Evolutionary conservation across 2,797 vertebrate species (phyloP), one percentile per base, ranked within the genome.

Genomic region (Gastrophryne carolinensis): DNA sequence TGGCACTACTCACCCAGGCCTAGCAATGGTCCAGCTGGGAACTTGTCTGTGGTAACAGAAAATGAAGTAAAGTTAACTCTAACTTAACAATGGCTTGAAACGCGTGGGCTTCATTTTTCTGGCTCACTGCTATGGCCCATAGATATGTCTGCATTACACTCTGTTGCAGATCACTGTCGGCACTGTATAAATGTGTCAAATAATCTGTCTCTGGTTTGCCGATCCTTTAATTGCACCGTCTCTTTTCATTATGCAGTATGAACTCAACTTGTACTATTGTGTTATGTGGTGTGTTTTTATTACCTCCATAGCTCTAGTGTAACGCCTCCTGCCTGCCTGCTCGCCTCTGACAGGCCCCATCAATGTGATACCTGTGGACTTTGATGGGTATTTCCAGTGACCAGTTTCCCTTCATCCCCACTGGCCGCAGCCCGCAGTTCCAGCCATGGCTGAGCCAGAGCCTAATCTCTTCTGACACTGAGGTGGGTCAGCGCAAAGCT

Each of bases 391-490:
- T 44, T 50, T 61, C 12, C 8, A 65, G 49, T 63, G 11, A 64
- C 66, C 50, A 47, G 39, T 56, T 50, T 63, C 5, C 67, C 58
- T 21, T 58, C 35, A 58, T 71, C 64, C 67, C 75, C 52, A 71
- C 37, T 47, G 39, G 60, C 58, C 32, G 11, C 23, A 32, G 13
- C 47, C 70, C 49, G 29, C n/a, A 39, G 58, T 39, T 35, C 24
- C 24, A 66, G 52, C 64, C 49, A 35, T 47, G 5, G 30, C 50
- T 56, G 50, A 71, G 66, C 68, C 27, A 60, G 57, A 78, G 53
- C 52, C 4, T 78, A 78, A 78, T 78, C 61, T 72, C 68, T 78
- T 65, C 41, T 78, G 75, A 78, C 75, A 66, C 61, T 41, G 68
- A 66, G 75, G 68, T 78, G 68, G 75, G 75, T 78, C 75, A 78